A percentile compares a stretch with the other conserved stretches of the same genome.
Conservation (phyloP, 2,888 invertebrate genomes). For the Drosophila engyochracea region DNA sequence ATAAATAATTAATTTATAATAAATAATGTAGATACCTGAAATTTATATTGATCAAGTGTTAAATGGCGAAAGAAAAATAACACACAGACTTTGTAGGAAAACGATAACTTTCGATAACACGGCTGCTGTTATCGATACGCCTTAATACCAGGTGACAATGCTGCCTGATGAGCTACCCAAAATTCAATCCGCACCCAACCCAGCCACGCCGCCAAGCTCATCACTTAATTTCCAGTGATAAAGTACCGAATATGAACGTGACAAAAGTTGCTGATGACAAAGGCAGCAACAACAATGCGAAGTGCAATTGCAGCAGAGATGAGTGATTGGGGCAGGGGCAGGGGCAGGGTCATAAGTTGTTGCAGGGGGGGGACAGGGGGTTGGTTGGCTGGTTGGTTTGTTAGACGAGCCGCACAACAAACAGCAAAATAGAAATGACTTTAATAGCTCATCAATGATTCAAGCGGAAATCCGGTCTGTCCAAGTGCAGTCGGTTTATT, state of each 20-base stretch:
- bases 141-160: background rate
- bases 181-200: too few relatives aligned
- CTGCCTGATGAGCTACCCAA: background rate
- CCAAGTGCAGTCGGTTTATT: conserved; percentile 84
- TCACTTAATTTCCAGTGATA: conserved; percentile 26
- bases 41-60: too few relatives aligned
- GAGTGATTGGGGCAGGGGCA: conserved; percentile 3
- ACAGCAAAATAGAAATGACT: conserved; percentile 82
- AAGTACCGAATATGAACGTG: conserved; percentile 58
- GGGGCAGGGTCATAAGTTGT: background rate
- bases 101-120: background rate
- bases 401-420: conserved; percentile 61
- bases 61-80: background rate
- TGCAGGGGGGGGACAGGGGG: background rate
- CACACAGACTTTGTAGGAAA: background rate
- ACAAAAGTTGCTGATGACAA: conserved; percentile 62
- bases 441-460: conserved; percentile 86
- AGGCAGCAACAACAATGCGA: conserved; percentile 11
- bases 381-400: conserved; percentile 4
- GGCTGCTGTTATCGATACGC: background rate
- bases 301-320: conserved; percentile 37
- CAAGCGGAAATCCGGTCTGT: conserved; percentile 85
- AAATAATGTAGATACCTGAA: too few relatives aligned
- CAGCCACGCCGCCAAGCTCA: background rate
- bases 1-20: background rate